phyloP scores from a whole-genome alignment of 1,140 invertebrate genomes.

The Leptinotarsa texana region DNA sequence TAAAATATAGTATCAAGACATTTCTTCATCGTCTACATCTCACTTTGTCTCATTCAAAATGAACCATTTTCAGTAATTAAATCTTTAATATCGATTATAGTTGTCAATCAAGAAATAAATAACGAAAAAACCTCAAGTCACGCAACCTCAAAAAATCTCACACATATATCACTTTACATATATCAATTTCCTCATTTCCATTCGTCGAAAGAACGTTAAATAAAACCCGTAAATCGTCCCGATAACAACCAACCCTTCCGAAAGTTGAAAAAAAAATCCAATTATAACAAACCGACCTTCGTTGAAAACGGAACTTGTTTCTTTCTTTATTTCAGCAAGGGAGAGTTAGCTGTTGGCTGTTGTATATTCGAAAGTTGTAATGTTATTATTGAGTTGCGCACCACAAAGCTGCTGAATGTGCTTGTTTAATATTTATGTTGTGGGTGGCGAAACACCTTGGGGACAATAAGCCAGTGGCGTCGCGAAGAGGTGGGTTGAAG shows the following conservation, averaged over 20 bases:
- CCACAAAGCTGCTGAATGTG: constrained; percentile 22
- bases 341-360: neutral
- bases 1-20: too few relatives aligned
- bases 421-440: constrained; percentile 22
- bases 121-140: too few relatives aligned
- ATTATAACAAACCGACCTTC: neutral
- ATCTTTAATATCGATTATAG: too few relatives aligned
- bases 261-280: neutral
- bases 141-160: too few relatives aligned
- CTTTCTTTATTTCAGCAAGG: neutral
- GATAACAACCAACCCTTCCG: neutral
- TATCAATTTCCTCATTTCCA: neutral
- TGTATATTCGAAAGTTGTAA: constrained; percentile 18
- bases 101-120: too few relatives aligned
- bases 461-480: constrained; percentile 1
- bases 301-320: constrained; percentile 1
- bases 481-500: neutral
- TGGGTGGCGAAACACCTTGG: constrained; percentile 10
- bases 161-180: neutral
- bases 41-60: too few relatives aligned
- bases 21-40: too few relatives aligned
- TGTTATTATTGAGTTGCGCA: constrained; percentile 21
- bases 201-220: neutral
- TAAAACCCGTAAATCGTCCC: neutral
- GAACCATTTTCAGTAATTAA: too few relatives aligned